Evolutionary conservation across 37 sponge, comb jelly and placozoan species (phyloP), one percentile per base, ranked within the genome.

Genomic region (Diacarnus erythraeanus): DNA sequence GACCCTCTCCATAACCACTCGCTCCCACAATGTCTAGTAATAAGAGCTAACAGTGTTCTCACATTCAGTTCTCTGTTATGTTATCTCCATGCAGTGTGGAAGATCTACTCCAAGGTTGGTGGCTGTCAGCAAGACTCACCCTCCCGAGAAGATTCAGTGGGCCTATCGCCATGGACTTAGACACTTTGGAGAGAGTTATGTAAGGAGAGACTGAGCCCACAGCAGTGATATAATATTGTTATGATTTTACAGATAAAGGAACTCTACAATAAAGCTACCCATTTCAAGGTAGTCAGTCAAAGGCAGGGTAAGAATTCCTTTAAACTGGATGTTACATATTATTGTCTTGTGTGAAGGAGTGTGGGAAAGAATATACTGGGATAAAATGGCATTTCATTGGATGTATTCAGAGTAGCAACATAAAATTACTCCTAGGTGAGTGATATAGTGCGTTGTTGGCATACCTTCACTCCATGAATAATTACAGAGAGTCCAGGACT

Each of bases 181-280:
- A 47, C 82, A 90, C 72, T 90, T 85, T 77, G 91, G 91, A 57
- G 91, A 90, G 74, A 90, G 85, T 42, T 90, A 90, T 66, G 91
- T 87, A 41, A 74, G 82, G 22, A 23, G 25, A 42, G 23, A 54
- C 34, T 51, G 36, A 30, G 27, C 8, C 35, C 31, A 69, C 18
- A 69, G 29, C 25, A 23, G 64, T 25, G 9, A 12, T 29, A 27
- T 8, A 30, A 36, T 69, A 33, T 37, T 69, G 20, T 3, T 33
- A 30, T 69, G 4, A 12, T 69, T 33, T 69, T 33, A 37, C 25
- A 83, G 83, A 67, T 87, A 6, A 82, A 81, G 41, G 88, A 87
- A 77, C 77, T 87, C 29, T 29, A 47, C 21, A 34, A 26, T 36
- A 87, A 87, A 42, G 82, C 82, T 35, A 33, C 35, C 21, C 39